Evolutionary conservation across 2,113 vertebrate species (phyloP).

Genomic region (Carlito syrichta): DNA sequence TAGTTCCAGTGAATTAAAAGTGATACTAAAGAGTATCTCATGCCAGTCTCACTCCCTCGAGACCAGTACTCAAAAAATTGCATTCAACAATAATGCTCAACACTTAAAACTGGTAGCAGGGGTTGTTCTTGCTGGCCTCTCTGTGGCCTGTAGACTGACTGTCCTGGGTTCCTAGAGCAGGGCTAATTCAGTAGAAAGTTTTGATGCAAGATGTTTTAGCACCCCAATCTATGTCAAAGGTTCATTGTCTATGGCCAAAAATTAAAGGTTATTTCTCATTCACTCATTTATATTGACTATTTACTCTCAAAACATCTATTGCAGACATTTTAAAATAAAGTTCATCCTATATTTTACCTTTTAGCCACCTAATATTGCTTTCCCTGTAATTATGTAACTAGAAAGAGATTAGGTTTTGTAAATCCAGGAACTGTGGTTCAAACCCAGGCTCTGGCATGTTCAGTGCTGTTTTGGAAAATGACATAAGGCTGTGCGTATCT

Average conservation of each 20-base stretch:
- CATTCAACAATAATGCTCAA: background rate
- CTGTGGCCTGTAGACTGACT: background rate
- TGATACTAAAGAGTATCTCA: background rate
- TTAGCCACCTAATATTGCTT: no score
- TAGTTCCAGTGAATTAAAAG: background rate
- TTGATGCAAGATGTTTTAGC: background rate
- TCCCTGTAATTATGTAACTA: background rate
- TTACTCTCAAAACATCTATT: no score
- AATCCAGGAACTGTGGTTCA: background rate
- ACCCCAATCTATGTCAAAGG: background rate
- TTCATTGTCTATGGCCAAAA: background rate
- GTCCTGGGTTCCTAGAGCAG: accelerated
- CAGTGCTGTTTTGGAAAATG: background rate
- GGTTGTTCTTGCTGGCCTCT: accelerated
- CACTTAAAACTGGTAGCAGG: background rate
- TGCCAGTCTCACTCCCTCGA: background rate
- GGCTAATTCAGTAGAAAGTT: background rate
- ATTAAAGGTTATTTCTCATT: background rate
- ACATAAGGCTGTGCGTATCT: background rate
- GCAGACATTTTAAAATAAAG: background rate
- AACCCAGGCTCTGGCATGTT: background rate
- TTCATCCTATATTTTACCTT: background rate
- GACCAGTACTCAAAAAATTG: background rate
- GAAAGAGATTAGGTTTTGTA: background rate
- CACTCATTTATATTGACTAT: background rate